phyloP scores from a whole-genome alignment of 2,113 vertebrate genomes.

The Muntiacus muntjak region DNA sequence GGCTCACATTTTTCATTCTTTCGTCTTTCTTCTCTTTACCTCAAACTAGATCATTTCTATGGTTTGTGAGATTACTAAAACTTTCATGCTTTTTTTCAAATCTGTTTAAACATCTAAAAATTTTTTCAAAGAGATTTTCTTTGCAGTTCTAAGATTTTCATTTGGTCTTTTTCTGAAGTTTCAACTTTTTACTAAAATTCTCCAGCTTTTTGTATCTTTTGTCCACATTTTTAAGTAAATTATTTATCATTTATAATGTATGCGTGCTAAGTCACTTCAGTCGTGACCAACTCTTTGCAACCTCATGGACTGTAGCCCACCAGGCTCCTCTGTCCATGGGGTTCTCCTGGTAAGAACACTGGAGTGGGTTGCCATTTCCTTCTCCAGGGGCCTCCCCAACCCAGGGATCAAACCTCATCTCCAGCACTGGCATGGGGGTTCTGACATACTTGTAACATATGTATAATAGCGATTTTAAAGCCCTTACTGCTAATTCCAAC shows the following conservation, averaged over 20 bases:
- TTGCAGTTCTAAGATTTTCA: not conserved
- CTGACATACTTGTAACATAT: not conserved
- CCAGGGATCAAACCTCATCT: not conserved
- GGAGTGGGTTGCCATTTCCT: not conserved
- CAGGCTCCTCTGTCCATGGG: not conserved
- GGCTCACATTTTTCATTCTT: not conserved
- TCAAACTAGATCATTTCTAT: not conserved
- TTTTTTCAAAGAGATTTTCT: not conserved
- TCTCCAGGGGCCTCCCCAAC: not conserved
- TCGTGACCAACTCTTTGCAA: not conserved
- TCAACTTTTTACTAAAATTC: not conserved
- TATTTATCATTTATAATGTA: not conserved
- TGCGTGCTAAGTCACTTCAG: not conserved
- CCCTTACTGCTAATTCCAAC: not conserved
- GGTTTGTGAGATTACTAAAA: not conserved
- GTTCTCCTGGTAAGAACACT: not conserved
- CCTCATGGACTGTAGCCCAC: not conserved
- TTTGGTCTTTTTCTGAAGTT: not conserved
- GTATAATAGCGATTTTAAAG: not conserved
- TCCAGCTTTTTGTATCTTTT: not conserved
- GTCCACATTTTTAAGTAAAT: not conserved
- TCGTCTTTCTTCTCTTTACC: not conserved
- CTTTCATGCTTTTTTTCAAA: not conserved
- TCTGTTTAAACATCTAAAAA: not conserved
- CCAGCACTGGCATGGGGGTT: accelerated